These are phyloP conservation scores for Tiliacea aurago DNA, from an alignment of 2,888 invertebrate genomes.

Conservation along the genomic window DNA sequence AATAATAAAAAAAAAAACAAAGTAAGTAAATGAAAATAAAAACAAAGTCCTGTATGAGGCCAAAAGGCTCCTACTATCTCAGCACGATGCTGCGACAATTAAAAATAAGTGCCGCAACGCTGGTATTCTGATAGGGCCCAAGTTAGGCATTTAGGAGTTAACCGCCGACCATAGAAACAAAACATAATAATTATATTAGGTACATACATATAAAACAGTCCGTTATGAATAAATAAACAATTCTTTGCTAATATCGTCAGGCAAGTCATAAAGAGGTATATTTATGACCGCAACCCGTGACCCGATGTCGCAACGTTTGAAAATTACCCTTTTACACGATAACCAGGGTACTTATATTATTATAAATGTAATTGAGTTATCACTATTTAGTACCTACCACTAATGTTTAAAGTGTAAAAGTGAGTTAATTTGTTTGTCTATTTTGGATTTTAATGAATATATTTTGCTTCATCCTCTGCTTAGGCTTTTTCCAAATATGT, in stretches of 20 bases:
- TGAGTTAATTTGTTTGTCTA: not conserved
- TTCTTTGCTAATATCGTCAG: constrained; percentile 42
- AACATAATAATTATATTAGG: constrained; percentile 5
- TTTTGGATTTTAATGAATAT: no score
- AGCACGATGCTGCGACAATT: no score
- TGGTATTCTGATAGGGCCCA: no score
- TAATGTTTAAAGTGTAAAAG: not conserved
- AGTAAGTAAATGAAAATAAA: no score
- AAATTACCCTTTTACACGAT: constrained; percentile 44
- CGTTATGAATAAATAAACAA: constrained; percentile 40
- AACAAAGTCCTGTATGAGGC: no score
- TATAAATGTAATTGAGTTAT: constrained; percentile 30
- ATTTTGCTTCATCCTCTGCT: no score
- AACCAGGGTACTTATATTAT: constrained; percentile 2
- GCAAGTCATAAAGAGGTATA: constrained; percentile 36
- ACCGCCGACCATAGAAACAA: not conserved
- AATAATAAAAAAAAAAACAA: no score
- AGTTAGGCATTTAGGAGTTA: not conserved
- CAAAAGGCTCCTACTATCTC: no score
- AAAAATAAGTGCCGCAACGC: no score
- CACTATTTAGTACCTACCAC: constrained; percentile 2
- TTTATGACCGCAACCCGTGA: constrained; percentile 40
- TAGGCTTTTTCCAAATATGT: no score
- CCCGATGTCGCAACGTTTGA: constrained; percentile 13
- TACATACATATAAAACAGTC: constrained; percentile 7